These are phyloP conservation scores for Polyommatus icarus DNA, from an alignment of 2,888 invertebrate species.

Conservation along the genomic window DNA sequence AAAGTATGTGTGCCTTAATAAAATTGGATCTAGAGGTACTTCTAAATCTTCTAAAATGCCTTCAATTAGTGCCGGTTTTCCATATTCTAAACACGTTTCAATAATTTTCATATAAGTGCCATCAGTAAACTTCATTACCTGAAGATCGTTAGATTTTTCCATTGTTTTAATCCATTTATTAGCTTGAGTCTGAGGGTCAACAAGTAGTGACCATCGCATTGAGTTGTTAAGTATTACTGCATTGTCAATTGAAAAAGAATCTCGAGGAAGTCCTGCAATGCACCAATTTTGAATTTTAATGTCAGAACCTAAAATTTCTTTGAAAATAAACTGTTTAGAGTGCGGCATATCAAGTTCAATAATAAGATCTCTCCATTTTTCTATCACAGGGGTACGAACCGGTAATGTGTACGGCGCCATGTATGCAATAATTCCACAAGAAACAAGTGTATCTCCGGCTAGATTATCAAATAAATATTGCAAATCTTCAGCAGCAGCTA, in stretches of 20 bases:
- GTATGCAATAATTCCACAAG: conserved; percentile 94
- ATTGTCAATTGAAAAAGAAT: conserved; percentile 91
- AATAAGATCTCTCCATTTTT: conserved; percentile 87
- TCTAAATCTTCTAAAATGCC: conserved; percentile 89
- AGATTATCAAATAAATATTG: conserved; percentile 89
- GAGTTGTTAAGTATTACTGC: conserved; percentile 91
- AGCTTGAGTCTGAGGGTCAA: conserved; percentile 93
- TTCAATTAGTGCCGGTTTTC: conserved; percentile 88
- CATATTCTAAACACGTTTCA: conserved; percentile 87
- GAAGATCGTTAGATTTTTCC: conserved; percentile 86
- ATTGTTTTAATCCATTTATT: conserved; percentile 92
- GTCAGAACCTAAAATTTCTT: conserved; percentile 88
- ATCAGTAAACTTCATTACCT: conserved; percentile 87
- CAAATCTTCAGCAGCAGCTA: conserved; percentile 86
- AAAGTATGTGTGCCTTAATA: conserved; percentile 86
- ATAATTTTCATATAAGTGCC: conserved; percentile 87
- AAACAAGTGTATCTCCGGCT: conserved; percentile 93
- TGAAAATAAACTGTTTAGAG: conserved; percentile 86
- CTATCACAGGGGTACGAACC: conserved; percentile 80
- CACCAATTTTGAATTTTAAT: conserved; percentile 94
- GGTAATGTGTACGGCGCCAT: conserved; percentile 90
- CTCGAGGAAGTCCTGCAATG: conserved; percentile 89
- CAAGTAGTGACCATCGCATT: conserved; percentile 88
- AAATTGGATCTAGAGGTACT: conserved; percentile 87
- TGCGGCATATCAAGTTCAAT: conserved; percentile 87